Base-by-base conservation (phyloP, 2,113 vertebrate species). In the Dascyllus trimaculatus region DNA sequence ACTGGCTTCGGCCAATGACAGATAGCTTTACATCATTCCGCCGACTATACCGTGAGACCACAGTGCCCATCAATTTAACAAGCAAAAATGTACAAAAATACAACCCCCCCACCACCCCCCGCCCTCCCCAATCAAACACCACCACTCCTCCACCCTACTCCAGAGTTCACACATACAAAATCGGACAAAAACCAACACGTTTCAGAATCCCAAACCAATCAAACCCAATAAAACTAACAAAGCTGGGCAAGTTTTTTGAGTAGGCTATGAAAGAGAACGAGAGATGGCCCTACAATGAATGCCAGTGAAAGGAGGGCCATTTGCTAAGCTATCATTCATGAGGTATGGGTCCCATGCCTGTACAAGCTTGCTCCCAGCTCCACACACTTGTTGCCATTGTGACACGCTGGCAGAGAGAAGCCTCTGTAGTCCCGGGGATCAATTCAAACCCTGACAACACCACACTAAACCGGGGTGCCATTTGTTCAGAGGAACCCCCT, bases 281-380 rank as follows among this genome's bases (percentile, higher is more conserved):
- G 91, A 87, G 90, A 93, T 92, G 89, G 84, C 57, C 81, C 81
- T 80, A 91, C 88, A 92, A 91, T 94, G 91, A 94, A 91, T 89
- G 87, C 90, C 79, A 74, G 83, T 95, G 90, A 94, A 94, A 91
- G 89, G 91, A 93, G 86, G 77, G 87, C 91, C 93, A 93, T 94
- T 95, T 94, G 92, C 91, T 89, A 89, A 91, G 91, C 91, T 92
- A 94, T 95, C 94, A 93, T 94, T 94, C 92, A 94, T 93, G 93
- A 91, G 91, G 82, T 90, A 92, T 89, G 90, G 60, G 89, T 93
- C 92, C 94, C 93, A 92, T 88, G 95, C 93, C 93, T 93, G 88
- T 92, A 94, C 93, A 93, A 94, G 93, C 94, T 95, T 94, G 92
- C 93, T 95, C 94, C 92, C 95, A 94, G 94, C 93, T 94, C 91